Conservation (phyloP, 1,140 invertebrate genomes). For the Drosophila willistoni region DNA sequence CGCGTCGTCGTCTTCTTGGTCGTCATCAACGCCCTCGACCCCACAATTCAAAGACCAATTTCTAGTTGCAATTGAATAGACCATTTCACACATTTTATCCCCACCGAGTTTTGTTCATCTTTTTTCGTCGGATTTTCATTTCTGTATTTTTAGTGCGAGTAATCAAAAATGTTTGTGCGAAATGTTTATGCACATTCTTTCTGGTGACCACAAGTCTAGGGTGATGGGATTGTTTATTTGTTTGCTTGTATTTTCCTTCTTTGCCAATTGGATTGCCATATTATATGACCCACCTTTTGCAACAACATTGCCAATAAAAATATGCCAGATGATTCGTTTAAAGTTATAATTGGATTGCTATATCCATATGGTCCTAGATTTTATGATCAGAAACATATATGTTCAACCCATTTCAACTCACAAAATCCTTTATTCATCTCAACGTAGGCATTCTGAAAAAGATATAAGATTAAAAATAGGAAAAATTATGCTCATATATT, state of each 20-base stretch:
- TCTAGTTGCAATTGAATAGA: conserved; percentile 41
- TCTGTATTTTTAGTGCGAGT: conserved; percentile 62
- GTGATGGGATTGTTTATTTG: conserved; percentile 32
- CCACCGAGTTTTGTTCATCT: conserved; percentile 5
- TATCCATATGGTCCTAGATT: no score
- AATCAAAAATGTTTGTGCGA: conserved; percentile 72
- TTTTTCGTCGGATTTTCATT: conserved; percentile 16
- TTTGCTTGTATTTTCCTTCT: conserved; percentile 39
- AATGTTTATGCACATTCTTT: conserved; percentile 71
- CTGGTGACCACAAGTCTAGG: conserved; percentile 69
- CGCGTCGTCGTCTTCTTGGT: conserved; percentile 60
- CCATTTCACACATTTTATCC: conserved; percentile 62
- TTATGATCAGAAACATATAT: no score
- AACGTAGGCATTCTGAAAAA: no score
- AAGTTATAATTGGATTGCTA: neutral
- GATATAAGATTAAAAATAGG: no score
- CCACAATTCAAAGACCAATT: conserved; percentile 31
- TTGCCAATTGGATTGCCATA: conserved; percentile 8
- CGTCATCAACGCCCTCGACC: conserved; percentile 13
- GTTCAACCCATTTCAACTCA: no score
- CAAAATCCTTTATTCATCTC: no score
- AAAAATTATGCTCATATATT: no score
- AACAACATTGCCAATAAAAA: neutral
- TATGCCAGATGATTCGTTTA: neutral
- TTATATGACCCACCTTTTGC: no score